These are phyloP conservation scores for Meteorus colon DNA, from an alignment of 2,888 invertebrate species.

Conservation along the genomic window DNA sequence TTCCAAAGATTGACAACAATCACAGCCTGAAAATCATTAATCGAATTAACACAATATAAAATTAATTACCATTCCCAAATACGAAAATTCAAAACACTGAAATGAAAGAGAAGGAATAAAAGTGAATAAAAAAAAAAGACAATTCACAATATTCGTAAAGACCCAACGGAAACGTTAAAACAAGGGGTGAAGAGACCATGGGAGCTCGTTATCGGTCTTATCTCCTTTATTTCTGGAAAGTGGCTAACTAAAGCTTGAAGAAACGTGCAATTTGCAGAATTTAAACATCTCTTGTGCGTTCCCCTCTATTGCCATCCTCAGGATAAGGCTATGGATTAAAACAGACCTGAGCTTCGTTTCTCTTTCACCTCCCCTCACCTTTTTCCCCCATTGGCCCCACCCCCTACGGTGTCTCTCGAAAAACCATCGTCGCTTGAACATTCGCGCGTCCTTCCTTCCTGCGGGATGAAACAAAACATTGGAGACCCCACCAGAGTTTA, in stretches of 20 bases:
- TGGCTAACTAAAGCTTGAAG: slow-evolving; percentile 47
- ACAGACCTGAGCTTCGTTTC: slow-evolving; percentile 41
- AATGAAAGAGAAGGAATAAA: neutral
- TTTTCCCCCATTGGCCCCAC: slow-evolving; percentile 46
- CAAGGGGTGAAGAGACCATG: slow-evolving; percentile 27
- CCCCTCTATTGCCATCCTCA: slow-evolving; percentile 52
- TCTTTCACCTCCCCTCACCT: slow-evolving; percentile 42
- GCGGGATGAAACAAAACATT: slow-evolving; percentile 73
- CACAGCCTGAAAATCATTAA: no score
- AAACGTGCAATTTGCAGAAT: slow-evolving; percentile 68
- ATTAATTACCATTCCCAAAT: no score
- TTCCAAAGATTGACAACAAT: no score
- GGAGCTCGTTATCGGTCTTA: slow-evolving; percentile 62
- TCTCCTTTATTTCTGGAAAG: slow-evolving; percentile 62
- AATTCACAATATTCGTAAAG: slow-evolving; percentile 22
- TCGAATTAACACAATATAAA: no score
- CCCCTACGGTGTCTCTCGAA: neutral
- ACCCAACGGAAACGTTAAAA: slow-evolving; percentile 29
- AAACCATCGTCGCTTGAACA: slow-evolving; percentile 29
- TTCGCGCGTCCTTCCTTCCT: slow-evolving; percentile 64
- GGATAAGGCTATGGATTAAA: slow-evolving; percentile 66
- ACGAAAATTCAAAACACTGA: no score
- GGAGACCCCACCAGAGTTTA: slow-evolving; percentile 67
- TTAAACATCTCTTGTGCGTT: slow-evolving; percentile 63
- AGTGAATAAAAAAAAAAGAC: slow-evolving; percentile 4